These are phyloP conservation scores for Hyposoter didymator DNA, from an alignment of 2,888 invertebrate species.

Conservation along the genomic window DNA sequence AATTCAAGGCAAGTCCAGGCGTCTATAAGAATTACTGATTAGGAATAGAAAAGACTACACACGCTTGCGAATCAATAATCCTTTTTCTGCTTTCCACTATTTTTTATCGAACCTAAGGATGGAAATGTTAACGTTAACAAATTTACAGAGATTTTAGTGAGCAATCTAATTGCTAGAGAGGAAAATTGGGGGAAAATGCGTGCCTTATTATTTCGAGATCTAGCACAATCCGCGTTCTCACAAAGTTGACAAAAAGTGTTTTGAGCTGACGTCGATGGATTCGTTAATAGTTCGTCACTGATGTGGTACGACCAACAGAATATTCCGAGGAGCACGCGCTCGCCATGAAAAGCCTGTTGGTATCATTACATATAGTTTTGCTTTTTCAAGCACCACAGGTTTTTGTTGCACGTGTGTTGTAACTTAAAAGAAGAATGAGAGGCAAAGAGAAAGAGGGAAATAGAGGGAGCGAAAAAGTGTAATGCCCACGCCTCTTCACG, in stretches of 20 bases:
- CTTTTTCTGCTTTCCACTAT: not conserved
- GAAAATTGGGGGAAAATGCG: not conserved
- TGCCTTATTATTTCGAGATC: not conserved
- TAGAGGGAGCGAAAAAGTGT: constrained; percentile 49
- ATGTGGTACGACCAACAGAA: constrained; percentile 42
- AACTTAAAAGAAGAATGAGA: constrained; percentile 37
- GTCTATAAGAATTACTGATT: constrained; percentile 45
- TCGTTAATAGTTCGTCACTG: constrained; percentile 24
- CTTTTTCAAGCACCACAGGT: constrained; percentile 37
- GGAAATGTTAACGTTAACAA: not conserved
- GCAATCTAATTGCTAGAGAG: not conserved
- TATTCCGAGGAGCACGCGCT: constrained; percentile 39
- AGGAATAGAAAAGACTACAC: not conserved
- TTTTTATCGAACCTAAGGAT: not conserved
- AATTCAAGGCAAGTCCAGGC: constrained; percentile 49
- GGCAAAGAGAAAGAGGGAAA: constrained; percentile 22
- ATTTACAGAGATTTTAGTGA: not conserved
- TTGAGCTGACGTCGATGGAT: not conserved
- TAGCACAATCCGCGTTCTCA: not conserved
- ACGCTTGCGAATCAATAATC: not conserved
- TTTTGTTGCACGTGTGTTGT: constrained; percentile 46
- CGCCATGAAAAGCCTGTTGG: constrained; percentile 18
- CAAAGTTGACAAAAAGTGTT: not conserved
- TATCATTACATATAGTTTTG: constrained; percentile 34
- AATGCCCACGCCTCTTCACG: constrained; percentile 71